These are phyloP conservation scores for Haplochromis burtoni DNA, from an alignment of 2,113 vertebrate genomes.

Conservation along the genomic window DNA sequence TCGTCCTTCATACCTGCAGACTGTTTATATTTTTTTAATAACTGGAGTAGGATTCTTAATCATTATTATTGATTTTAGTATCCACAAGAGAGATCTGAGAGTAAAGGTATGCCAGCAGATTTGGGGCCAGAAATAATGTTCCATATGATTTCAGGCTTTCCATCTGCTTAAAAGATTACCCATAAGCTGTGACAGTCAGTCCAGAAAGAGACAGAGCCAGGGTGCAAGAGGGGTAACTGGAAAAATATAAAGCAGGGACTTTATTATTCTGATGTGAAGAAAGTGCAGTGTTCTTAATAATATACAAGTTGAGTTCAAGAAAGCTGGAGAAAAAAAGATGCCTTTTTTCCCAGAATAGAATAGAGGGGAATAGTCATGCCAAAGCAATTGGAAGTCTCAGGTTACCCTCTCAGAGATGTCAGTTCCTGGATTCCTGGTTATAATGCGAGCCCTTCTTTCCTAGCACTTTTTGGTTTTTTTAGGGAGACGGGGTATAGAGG, in stretches of 20 bases:
- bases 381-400: conserved; percentile 42
- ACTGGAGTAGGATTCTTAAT: not conserved
- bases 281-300: not conserved
- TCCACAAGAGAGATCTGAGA: not conserved
- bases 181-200: conserved; percentile 50
- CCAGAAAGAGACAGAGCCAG: conserved; percentile 31
- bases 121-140: conserved; percentile 49
- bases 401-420: conserved; percentile 39
- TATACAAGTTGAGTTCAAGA: not conserved
- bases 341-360: not conserved
- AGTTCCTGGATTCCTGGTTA: conserved; percentile 39
- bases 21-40: not conserved
- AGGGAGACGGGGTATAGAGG: not conserved
- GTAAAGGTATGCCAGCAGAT: conserved; percentile 9
- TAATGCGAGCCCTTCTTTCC: conserved; percentile 47
- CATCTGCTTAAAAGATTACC: conserved; percentile 67
- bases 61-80: conserved; percentile 22
- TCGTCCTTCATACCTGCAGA: not conserved
- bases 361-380: not conserved
- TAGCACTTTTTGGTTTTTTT: conserved; percentile 26
- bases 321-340: not conserved
- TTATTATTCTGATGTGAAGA: conserved; percentile 18
- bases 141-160: conserved; percentile 68
- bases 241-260: conserved; percentile 43
- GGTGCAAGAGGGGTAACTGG: conserved; percentile 35